A percentile compares a stretch with the other conserved stretches of the same genome.
Evolutionary conservation across 2,888 invertebrate genomes (phyloP).

Genomic region (Urechis unicinctus): DNA sequence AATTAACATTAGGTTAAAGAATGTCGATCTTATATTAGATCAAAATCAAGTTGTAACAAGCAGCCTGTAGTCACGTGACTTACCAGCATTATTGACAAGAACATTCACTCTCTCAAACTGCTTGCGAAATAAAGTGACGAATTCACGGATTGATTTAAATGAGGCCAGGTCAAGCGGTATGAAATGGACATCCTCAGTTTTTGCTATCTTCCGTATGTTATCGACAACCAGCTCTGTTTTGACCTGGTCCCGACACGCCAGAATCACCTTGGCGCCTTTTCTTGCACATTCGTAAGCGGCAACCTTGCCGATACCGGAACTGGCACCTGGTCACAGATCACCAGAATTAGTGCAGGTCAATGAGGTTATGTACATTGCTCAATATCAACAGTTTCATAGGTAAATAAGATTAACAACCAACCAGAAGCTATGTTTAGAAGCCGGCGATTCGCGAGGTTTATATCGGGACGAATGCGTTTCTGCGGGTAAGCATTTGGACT

Average conservation of each 20-base stretch:
- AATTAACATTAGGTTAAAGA: no score
- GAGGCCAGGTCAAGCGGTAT: conserved; percentile 41
- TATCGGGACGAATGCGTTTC: no score
- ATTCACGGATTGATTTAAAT: conserved; percentile 39
- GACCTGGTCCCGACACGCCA: conserved; percentile 41
- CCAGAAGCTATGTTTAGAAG: no score
- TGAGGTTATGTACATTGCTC: no score
- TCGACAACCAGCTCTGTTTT: conserved; percentile 44
- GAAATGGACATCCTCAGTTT: conserved; percentile 34
- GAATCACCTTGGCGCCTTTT: conserved; percentile 42
- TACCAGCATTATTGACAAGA: conserved; percentile 50
- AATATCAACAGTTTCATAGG: no score
- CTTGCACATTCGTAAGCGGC: conserved; percentile 67
- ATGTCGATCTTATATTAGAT: no score
- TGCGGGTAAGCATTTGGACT: no score
- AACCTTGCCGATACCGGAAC: conserved; percentile 74
- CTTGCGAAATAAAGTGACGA: conserved; percentile 35
- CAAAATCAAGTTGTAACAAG: no score
- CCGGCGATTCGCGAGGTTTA: no score
- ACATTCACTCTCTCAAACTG: conserved; percentile 40
- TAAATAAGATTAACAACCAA: no score
- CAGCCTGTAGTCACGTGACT: no score
- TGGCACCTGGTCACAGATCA: conserved; percentile 70
- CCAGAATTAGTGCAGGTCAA: no score
- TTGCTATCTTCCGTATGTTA: conserved; percentile 36